Conservation (phyloP, 2,113 vertebrate genomes). For the Sylvilagus bachmani region DNA sequence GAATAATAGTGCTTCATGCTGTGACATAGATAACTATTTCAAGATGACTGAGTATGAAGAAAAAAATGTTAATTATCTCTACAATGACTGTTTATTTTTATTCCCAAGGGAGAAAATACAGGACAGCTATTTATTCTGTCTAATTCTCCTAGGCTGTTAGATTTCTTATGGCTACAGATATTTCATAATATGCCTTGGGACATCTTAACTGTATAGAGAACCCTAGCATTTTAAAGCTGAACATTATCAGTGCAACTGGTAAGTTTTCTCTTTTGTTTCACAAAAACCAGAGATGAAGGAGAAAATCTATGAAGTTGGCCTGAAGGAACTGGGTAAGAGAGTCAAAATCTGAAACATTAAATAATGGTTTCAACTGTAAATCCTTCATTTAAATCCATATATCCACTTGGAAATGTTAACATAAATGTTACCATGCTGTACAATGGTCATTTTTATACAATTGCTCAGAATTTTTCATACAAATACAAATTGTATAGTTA, state of each 20-base stretch:
- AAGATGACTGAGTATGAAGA: constrained; percentile 12
- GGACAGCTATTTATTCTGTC: not conserved
- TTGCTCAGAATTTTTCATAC: not conserved
- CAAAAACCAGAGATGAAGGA: not conserved
- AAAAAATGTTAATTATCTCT: constrained; percentile 11
- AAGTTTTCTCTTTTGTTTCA: not conserved
- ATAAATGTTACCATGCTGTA: not conserved
- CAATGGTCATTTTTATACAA: not conserved
- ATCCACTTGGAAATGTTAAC: not conserved
- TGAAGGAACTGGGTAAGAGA: not conserved
- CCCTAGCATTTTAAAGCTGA: not conserved
- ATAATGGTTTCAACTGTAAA: constrained; percentile 10
- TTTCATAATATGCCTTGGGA: not conserved
- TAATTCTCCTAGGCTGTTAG: constrained; percentile 29
- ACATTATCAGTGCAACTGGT: not conserved
- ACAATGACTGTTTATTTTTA: not conserved
- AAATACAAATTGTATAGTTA: constrained; percentile 17
- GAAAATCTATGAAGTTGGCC: not conserved
- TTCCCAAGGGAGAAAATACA: not conserved
- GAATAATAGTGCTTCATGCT: not conserved
- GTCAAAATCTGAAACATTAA: constrained; percentile 39
- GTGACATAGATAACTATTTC: constrained; percentile 1
- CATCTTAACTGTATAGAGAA: constrained; percentile 18
- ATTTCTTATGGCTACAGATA: constrained; percentile 3
- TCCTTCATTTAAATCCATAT: not conserved